These are phyloP conservation scores for Halesus radiatus DNA, from an alignment of 1,140 invertebrate genomes.

Conservation along the genomic window DNA sequence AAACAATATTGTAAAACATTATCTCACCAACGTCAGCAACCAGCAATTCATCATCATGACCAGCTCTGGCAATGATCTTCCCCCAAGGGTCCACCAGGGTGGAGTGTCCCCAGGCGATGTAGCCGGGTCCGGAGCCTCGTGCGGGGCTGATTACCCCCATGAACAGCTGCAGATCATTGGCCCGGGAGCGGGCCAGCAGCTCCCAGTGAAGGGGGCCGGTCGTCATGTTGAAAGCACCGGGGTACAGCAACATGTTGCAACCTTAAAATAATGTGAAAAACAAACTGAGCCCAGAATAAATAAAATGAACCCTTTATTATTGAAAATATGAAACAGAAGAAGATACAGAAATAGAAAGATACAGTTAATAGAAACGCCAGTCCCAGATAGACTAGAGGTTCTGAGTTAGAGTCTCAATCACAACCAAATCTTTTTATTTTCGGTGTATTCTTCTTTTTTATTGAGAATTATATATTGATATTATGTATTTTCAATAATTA, in stretches of 20 bases:
- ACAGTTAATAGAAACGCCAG: too few species aligned
- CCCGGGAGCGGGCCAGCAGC: conserved; percentile 82
- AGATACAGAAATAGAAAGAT: too few species aligned
- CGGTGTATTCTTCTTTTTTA: too few species aligned
- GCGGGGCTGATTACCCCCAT: conserved; percentile 85
- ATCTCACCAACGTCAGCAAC: conserved; percentile 77
- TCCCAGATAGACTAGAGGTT: too few species aligned
- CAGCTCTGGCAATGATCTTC: conserved; percentile 79
- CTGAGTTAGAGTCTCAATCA: too few species aligned
- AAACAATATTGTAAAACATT: background rate
- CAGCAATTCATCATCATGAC: conserved; percentile 80
- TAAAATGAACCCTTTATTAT: too few species aligned
- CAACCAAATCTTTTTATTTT: too few species aligned
- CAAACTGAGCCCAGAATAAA: too few species aligned
- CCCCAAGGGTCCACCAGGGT: conserved; percentile 91
- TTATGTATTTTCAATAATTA: too few species aligned
- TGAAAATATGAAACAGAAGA: too few species aligned
- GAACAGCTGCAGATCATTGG: conserved; percentile 90
- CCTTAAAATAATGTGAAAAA: conserved; percentile 67
- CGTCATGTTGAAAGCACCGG: conserved; percentile 96
- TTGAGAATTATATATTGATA: too few species aligned
- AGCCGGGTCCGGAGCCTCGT: conserved; percentile 78
- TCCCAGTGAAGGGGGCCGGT: conserved; percentile 96
- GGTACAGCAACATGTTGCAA: conserved; percentile 89
- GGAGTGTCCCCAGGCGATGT: conserved; percentile 92